Evolutionary conservation across 2,888 invertebrate genomes (phyloP), one percentile per base, ranked within the genome.

Genomic region (Leptinotarsa peninsularis): DNA sequence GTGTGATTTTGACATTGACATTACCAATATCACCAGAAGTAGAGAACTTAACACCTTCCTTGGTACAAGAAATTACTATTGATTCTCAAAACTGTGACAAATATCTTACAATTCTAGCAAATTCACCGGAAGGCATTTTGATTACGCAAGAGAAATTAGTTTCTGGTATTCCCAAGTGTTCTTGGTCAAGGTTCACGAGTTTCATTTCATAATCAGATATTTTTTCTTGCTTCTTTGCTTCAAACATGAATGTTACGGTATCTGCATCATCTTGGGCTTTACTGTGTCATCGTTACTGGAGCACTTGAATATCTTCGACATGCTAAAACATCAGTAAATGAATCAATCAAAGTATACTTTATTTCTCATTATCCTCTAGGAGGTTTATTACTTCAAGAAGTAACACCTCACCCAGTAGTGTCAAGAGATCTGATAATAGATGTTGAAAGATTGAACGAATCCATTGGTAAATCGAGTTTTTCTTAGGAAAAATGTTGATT

Each of bases 131-230:
- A 0, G 99, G 98, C 94, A 99, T 94, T 83, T 97, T 95, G 66
- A 99, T 95, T 1, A 98, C 94, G 88, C 98, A 98, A 15, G 97
- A 96, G 90, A 99, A 99, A 83, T 98, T 96, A 1, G 98, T 99
- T 90, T 99, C 99, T 13, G 97, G 97, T 83, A 97, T 96, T 85
- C 99, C 99, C 85, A 99, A 92, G 88, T 99, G 99, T 89, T 99
- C 99, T 84, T 97, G 95, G 88, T 99, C 99, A 84, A 99, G 92
- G 88, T 99, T 99, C 94, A 99, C 98, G 50, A 99, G 91, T 88
- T 99, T 99, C 95, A 99, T 98, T 88, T 98, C 98, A 88, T 98
- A 99, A 87, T 99, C 99, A 0, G 98, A 96, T 0, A 96, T 93
- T 87, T 98, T 97, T 84, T 98, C 98, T 87, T 97, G 96, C 88